Evolutionary conservation across 2,113 vertebrate genomes (phyloP), one percentile per base, ranked within the genome.

Genomic region (Gambusia affinis): DNA sequence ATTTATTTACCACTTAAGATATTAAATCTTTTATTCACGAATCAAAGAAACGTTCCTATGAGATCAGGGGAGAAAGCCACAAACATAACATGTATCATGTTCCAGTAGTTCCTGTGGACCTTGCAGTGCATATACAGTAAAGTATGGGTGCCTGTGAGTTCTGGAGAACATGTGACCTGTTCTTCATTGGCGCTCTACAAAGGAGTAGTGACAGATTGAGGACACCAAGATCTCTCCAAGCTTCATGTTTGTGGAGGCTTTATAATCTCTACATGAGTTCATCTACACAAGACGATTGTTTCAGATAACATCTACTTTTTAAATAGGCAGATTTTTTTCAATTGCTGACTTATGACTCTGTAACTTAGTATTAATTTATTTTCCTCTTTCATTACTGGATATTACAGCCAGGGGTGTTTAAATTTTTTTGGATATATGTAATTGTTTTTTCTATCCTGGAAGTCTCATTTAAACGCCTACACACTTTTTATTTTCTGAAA

Each of bases 161-260:
- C 51, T 57, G 51, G 51, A 7, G 64, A 60, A 64, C 61, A 65
- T 24, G 65, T 47, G 70, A 77, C 37, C 44, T 29, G 69, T 42
- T 76, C 63, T 67, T 63, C 24, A 27, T 77, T 29, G n/a, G 17
- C 35, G 12, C 1, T 44, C 17, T n/a, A 44, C 24, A 73, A 60
- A 64, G 28, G 51, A 44, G 44, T 29, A 54, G 33, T 54, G 62
- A 66, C 62, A 63, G 71, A 75, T 70, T n/a, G 61, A 82, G 47
- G 70, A 70, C 80, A 60, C 8, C 5, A 12, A 69, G 14, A 15
- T 64, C 29, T 57, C 8, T n/a, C 51, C 51, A 57, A 57, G 22
- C 10, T 57, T 8, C 22, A 57, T n/a, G 51, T 24, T 57, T 57
- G 22, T 57, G 51, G 51, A 57, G 19, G 51, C 22, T n/a, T 57